Evolutionary conservation across 1,140 invertebrate genomes (phyloP).

Genomic region (Drosophila bifasciata): DNA sequence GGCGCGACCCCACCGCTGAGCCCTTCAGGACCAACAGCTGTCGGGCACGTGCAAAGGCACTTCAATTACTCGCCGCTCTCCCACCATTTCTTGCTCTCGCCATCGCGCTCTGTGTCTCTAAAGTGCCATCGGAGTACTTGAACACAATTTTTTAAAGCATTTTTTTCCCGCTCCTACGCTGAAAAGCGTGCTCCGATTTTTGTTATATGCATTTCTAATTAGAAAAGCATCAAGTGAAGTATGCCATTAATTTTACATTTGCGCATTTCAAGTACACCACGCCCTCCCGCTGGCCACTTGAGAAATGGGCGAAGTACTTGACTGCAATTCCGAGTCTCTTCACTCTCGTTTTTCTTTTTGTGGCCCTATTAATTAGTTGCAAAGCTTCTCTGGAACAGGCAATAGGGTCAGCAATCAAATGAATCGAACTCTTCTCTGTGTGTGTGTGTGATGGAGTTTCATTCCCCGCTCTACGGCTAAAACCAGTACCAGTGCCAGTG

Average conservation of each 20-base stretch:
- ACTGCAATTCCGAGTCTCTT: conserved; percentile 18
- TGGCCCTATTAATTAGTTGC: conserved; percentile 53
- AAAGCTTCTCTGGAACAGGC: conserved; percentile 26
- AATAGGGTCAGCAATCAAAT: conserved; percentile 53
- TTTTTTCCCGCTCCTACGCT: conserved; percentile 20
- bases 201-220: conserved; percentile 69
- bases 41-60: conserved; percentile 55
- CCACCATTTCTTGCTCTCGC: neutral
- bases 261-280: conserved; percentile 60
- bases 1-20: neutral
- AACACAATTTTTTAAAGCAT: conserved; percentile 49
- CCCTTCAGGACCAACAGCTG: conserved; percentile 2
- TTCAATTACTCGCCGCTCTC: conserved; percentile 36
- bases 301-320: conserved; percentile 43
- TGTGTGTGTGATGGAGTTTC: neutral
- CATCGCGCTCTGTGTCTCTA: conserved; percentile 35
- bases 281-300: conserved; percentile 39
- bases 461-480: no score
- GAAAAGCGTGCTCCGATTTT: conserved; percentile 56
- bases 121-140: conserved; percentile 52
- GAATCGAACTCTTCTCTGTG: conserved; percentile 18
- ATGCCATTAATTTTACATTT: conserved; percentile 74
- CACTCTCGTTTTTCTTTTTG: conserved; percentile 3
- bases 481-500: no score
- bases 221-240: conserved; percentile 69